phyloP scores from a whole-genome alignment of 2,113 vertebrate species.

The Apaloderma vittatum region DNA sequence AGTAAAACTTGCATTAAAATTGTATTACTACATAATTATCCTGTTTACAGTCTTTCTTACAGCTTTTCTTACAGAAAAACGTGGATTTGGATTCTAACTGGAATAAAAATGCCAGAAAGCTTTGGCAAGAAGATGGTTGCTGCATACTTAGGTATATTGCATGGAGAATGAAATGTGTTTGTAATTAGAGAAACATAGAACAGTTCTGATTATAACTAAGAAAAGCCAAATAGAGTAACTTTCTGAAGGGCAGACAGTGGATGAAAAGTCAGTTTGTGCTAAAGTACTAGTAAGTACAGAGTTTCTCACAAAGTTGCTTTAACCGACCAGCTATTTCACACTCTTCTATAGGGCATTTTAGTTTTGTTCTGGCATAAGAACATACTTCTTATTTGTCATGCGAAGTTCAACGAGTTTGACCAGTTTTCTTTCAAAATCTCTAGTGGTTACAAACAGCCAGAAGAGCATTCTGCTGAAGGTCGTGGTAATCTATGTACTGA shows the following conservation, averaged over 20 bases:
- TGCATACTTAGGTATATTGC: conserved; percentile 73
- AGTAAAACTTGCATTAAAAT: conserved; percentile 60
- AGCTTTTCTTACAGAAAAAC: conserved; percentile 81
- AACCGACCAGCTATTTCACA: neutral
- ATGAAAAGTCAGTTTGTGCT: conserved; percentile 57
- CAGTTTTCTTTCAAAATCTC: neutral
- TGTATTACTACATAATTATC: conserved; percentile 68
- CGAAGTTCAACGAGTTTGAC: neutral
- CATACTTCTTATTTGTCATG: neutral
- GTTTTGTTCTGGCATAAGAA: conserved; percentile 16
- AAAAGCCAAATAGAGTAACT: conserved; percentile 65
- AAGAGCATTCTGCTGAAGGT: neutral
- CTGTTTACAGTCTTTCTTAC: conserved; percentile 78
- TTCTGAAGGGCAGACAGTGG: conserved; percentile 72
- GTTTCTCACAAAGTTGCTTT: neutral
- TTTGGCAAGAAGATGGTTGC: conserved; percentile 70
- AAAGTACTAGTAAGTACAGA: conserved; percentile 25
- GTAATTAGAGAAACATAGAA: conserved; percentile 77
- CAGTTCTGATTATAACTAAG: conserved; percentile 73
- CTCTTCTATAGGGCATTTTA: neutral
- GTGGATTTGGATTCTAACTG: conserved; percentile 77
- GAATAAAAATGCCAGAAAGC: conserved; percentile 77
- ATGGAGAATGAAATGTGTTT: conserved; percentile 81
- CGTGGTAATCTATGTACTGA: neutral
- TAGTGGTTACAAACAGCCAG: neutral